A percentile compares a stretch with the other conserved stretches of the same genome.
Conservation (phyloP, 2,888 invertebrate genomes). For the Athalia rosae region DNA sequence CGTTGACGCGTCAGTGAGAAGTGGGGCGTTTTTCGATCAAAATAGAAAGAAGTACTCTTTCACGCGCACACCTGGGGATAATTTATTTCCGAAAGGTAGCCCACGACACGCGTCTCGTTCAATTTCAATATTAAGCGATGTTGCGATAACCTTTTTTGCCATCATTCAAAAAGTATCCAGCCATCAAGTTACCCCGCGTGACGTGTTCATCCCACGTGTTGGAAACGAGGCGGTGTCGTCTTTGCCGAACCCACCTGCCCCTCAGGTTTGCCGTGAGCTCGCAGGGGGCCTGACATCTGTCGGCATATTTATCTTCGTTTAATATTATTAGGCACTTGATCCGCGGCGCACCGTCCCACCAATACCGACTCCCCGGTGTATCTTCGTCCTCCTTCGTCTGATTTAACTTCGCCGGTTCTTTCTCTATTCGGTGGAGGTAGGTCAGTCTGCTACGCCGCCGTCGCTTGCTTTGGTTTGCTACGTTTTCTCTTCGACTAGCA, state of each 20-base stretch:
- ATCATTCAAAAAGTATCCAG: slow-evolving; percentile 37
- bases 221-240: slow-evolving; percentile 12
- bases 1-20: no score
- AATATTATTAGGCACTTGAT: slow-evolving; percentile 51
- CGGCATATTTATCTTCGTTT: slow-evolving; percentile 49
- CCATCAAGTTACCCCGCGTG: not conserved
- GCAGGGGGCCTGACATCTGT: slow-evolving; percentile 42
- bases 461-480: not conserved
- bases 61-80: no score
- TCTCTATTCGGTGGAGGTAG: slow-evolving; percentile 36
- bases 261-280: slow-evolving; percentile 9
- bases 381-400: slow-evolving; percentile 24
- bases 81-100: no score
- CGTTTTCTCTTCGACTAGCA: slow-evolving; percentile 16
- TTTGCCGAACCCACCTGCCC: slow-evolving; percentile 36
- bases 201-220: slow-evolving; percentile 43
- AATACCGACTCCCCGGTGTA: not conserved
- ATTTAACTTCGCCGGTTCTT: slow-evolving; percentile 23
- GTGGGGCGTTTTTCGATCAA: no score
- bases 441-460: slow-evolving; percentile 18
- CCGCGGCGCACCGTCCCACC: slow-evolving; percentile 6
- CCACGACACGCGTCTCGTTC: not conserved
- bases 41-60: no score
- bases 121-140: not conserved
- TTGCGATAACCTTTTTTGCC: slow-evolving; percentile 34